Evolutionary conservation across 2,113 vertebrate genomes (phyloP).

Genomic region (Rallus limicola): DNA sequence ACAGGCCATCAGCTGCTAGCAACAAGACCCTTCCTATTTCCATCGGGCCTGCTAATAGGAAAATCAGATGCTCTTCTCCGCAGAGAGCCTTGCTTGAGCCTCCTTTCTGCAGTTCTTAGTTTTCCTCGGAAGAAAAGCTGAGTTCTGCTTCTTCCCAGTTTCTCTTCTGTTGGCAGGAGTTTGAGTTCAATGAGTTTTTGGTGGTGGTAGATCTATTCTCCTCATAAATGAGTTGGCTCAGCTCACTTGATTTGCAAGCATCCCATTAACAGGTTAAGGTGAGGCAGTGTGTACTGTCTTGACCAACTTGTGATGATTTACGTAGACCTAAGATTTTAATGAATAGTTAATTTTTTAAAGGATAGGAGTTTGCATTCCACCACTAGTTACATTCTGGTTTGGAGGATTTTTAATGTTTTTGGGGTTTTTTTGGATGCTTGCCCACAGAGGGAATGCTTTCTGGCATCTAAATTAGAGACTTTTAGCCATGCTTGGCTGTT

Average conservation of each 20-base stretch:
- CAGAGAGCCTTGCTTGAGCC: background rate
- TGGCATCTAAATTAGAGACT: background rate
- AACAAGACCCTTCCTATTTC: background rate
- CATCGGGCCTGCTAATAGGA: background rate
- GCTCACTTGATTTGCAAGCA: background rate
- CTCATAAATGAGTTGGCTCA: rapidly evolving
- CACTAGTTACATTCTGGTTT: background rate
- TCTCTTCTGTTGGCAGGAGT: background rate
- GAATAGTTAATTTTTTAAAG: background rate
- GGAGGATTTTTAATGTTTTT: background rate
- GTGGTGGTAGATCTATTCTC: background rate
- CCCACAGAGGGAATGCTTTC: background rate
- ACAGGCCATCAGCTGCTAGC: background rate
- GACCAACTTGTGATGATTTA: background rate
- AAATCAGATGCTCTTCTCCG: background rate
- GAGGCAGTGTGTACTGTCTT: background rate
- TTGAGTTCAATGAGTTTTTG: background rate
- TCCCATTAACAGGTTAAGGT: background rate
- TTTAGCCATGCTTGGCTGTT: background rate
- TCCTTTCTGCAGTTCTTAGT: background rate
- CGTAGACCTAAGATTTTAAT: background rate
- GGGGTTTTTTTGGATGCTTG: background rate
- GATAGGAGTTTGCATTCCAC: background rate
- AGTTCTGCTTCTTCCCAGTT: background rate
- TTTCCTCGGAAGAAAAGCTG: background rate